Evolutionary conservation across 1,140 invertebrate species (phyloP).

Genomic region (Micrasema minimum): DNA sequence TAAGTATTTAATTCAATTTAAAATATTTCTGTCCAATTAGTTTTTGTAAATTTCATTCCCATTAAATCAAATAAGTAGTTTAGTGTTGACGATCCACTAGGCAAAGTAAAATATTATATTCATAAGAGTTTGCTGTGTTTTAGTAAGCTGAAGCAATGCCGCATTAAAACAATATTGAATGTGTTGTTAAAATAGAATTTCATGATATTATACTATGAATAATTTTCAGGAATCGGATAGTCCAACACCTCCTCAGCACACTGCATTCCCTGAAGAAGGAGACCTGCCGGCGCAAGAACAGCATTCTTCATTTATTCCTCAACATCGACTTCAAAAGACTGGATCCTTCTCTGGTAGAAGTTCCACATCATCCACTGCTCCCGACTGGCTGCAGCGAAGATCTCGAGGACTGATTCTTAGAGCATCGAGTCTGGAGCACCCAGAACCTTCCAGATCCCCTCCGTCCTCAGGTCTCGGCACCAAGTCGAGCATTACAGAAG

Average conservation of each 20-base stretch:
- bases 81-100: too few species aligned
- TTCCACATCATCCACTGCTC: constrained; percentile 41
- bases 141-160: too few species aligned
- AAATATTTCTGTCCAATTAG: too few species aligned
- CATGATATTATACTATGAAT: too few species aligned
- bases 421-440: constrained; percentile 63
- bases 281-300: constrained; percentile 51
- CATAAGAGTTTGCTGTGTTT: too few species aligned
- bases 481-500: constrained; percentile 46
- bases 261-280: constrained; percentile 32
- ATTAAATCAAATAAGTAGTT: too few species aligned
- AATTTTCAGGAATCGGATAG: constrained; percentile 49
- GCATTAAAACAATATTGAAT: too few species aligned
- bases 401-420: constrained; percentile 61
- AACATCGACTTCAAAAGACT: constrained; percentile 61
- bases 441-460: constrained; percentile 49
- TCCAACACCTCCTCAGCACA: constrained; percentile 44
- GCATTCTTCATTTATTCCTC: constrained; percentile 59
- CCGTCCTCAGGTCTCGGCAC: constrained; percentile 39
- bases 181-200: constrained; percentile 1
- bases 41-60: too few species aligned
- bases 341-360: constrained; percentile 41
- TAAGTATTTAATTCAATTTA: too few species aligned
- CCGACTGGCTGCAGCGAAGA: constrained; percentile 54
- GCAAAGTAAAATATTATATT: too few species aligned